Percentiles rank a stretch among this genome's conserved stretches.
Evolutionary conservation across 2,113 vertebrate species (phyloP).

Genomic region (Pipa parva): DNA sequence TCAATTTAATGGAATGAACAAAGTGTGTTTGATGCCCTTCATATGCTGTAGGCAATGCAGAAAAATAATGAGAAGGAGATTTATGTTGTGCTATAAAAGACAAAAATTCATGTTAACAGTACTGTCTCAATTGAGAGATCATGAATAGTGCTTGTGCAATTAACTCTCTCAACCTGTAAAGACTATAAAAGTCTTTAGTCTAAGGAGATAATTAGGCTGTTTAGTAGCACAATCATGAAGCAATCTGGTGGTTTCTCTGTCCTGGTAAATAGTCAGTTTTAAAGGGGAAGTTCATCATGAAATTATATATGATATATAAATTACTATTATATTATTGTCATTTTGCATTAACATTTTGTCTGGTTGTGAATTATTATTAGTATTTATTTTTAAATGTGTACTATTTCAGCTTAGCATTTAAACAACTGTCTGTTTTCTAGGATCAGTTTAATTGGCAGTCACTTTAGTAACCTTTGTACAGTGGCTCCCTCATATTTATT

Average conservation of each 20-base stretch:
- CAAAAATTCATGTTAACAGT: slow-evolving; percentile 35
- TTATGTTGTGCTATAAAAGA: slow-evolving; percentile 37
- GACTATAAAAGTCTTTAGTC: slow-evolving; percentile 19
- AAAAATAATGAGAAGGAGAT: slow-evolving; percentile 25
- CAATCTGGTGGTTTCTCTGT: background rate
- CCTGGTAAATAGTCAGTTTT: background rate
- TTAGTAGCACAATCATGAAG: slow-evolving; percentile 2
- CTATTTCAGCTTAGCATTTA: no score
- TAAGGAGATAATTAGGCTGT: slow-evolving; percentile 17
- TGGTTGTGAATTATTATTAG: no score
- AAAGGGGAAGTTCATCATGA: no score
- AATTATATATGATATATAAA: no score
- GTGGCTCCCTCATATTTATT: no score
- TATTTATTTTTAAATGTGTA: no score
- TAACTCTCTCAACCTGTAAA: background rate
- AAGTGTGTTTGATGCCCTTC: background rate
- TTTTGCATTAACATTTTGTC: no score
- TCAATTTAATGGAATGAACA: slow-evolving; percentile 42
- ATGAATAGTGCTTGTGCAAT: slow-evolving; percentile 12
- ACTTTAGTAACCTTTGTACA: no score
- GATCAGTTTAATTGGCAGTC: no score
- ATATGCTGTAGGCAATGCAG: background rate
- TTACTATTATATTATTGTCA: no score
- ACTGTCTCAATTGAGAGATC: background rate
- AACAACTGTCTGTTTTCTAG: no score